These are phyloP conservation scores for Parotocinclus haroldoi DNA, from an alignment of 2,797 vertebrate genomes.

Conservation along the genomic window DNA sequence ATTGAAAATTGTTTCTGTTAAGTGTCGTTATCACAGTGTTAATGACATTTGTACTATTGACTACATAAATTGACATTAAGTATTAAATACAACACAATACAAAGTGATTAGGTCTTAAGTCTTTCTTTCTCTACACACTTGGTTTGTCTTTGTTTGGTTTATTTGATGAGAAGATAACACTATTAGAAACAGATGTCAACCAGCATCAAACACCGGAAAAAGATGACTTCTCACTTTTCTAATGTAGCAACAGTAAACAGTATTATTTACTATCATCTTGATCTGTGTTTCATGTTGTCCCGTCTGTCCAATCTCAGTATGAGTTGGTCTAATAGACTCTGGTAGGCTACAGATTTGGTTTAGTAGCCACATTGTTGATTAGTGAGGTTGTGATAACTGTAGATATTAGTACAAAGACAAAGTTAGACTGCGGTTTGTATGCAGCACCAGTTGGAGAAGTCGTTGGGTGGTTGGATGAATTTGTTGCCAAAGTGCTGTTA, in stretches of 20 bases:
- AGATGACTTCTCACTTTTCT: too few species aligned
- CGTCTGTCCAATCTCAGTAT: not conserved
- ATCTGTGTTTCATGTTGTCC: not conserved
- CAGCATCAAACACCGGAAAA: too few species aligned
- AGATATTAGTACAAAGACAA: slow-evolving; percentile 64
- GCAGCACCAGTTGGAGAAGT: slow-evolving; percentile 58
- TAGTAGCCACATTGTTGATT: slow-evolving; percentile 80
- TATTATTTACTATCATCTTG: slow-evolving; percentile 3
- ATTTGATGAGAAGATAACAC: too few species aligned
- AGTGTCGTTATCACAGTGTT: too few species aligned
- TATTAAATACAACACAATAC: too few species aligned
- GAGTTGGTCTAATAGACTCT: not conserved
- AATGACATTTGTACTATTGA: too few species aligned
- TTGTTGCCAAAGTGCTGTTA: slow-evolving; percentile 52
- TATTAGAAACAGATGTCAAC: too few species aligned
- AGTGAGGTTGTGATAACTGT: slow-evolving; percentile 71
- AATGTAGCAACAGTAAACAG: not conserved
- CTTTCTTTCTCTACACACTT: too few species aligned
- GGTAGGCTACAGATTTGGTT: slow-evolving; percentile 44
- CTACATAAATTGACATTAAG: too few species aligned
- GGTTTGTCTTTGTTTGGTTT: too few species aligned
- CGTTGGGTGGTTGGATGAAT: slow-evolving; percentile 54
- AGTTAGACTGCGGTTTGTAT: slow-evolving; percentile 67
- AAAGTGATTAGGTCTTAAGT: too few species aligned
- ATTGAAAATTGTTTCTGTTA: too few species aligned